A percentile compares a stretch with the other conserved stretches of the same genome.
phyloP scores from a whole-genome alignment of 2,113 vertebrate genomes.

The Callipepla californica region DNA sequence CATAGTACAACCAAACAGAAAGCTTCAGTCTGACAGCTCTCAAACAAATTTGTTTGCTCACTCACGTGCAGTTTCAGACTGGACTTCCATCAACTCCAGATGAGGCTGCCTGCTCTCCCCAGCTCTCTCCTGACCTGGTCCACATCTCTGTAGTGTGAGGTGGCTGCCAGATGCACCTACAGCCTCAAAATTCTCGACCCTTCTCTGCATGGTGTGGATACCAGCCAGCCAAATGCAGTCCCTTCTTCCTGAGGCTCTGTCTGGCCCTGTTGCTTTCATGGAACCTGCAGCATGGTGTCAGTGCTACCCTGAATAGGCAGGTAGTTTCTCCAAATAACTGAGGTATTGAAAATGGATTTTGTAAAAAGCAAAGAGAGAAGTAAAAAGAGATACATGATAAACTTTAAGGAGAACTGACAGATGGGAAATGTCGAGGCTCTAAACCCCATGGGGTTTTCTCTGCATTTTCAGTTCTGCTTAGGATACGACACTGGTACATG shows the following conservation, averaged over 20 bases:
- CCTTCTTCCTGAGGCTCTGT: neutral
- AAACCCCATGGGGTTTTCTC: neutral
- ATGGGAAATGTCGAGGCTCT: slow-evolving; percentile 22
- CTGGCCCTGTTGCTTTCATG: neutral
- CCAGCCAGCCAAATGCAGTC: neutral
- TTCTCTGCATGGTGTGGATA: neutral
- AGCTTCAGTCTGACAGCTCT: neutral
- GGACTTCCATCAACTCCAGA: neutral
- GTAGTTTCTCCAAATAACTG: neutral
- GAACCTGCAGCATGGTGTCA: neutral
- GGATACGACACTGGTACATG: neutral
- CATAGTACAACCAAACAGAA: neutral
- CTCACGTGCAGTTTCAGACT: rapidly evolving
- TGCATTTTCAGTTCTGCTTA: neutral
- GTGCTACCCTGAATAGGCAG: rapidly evolving
- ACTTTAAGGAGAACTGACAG: slow-evolving; percentile 32
- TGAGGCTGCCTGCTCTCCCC: neutral
- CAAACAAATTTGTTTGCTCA: neutral
- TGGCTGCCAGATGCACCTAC: rapidly evolving
- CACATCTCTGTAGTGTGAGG: neutral
- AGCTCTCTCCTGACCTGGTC: neutral
- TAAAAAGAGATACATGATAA: neutral
- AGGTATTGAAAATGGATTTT: neutral
- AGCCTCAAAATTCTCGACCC: rapidly evolving
- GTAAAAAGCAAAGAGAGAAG: neutral